Evolutionary conservation across 2,113 vertebrate species (phyloP).

Genomic region (Hylia prasina): DNA sequence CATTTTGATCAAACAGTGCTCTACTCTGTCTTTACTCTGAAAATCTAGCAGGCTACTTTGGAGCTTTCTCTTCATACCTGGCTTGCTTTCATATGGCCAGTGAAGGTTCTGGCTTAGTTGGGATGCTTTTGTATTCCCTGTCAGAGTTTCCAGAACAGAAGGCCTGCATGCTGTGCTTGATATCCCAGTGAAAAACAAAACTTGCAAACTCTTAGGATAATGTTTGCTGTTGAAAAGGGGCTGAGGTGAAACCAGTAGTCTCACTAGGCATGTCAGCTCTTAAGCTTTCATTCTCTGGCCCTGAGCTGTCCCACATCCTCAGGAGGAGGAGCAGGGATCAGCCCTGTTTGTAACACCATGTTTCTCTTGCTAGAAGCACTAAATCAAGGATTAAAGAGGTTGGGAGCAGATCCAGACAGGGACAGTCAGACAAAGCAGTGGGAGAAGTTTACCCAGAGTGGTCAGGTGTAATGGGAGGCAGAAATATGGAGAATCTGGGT

Average conservation of each 20-base stretch:
- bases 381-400: neutral
- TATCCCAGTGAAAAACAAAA: neutral
- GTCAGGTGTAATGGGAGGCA: neutral
- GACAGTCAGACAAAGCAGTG: neutral
- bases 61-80: neutral
- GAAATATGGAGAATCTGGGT: neutral
- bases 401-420: rapidly evolving
- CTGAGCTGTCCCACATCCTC: neutral
- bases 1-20: neutral
- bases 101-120: neutral
- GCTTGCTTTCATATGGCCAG: neutral
- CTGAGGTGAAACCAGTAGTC: neutral
- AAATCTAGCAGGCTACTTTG: neutral
- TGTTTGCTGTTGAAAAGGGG: neutral
- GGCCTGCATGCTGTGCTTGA: neutral
- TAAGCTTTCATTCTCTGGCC: neutral
- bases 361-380: neutral
- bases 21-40: neutral
- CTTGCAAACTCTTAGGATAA: neutral
- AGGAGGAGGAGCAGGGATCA: neutral
- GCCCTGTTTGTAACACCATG: rapidly evolving
- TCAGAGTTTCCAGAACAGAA: neutral
- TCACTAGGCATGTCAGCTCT: rapidly evolving
- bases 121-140: neutral
- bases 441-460: neutral